A percentile compares a stretch with the other conserved stretches of the same genome.
phyloP scores from a whole-genome alignment of 2,797 vertebrate species.

The Sebastes dallii region DNA sequence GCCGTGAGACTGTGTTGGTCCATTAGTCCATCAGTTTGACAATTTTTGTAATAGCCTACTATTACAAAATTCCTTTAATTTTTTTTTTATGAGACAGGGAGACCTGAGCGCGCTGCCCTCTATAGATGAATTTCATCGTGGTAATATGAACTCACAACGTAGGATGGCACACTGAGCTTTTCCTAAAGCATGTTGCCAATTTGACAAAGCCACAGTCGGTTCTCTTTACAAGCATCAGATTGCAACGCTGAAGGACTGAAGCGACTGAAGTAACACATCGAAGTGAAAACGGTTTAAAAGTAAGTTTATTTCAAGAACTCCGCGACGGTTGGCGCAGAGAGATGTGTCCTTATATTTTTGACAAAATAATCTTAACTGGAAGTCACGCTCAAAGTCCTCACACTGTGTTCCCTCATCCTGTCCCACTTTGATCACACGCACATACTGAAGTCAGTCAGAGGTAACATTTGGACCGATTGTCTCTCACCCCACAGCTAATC shows the following conservation, averaged over 20 bases:
- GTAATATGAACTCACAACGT: not conserved
- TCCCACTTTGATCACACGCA: not conserved
- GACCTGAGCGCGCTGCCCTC: not conserved
- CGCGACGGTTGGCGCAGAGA: not conserved
- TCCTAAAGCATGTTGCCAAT: not conserved
- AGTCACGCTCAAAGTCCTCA: not conserved
- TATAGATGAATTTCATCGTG: not conserved
- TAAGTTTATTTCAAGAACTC: not conserved
- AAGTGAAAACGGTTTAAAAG: not conserved
- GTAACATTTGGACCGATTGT: conserved; percentile 1
- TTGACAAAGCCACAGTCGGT: not conserved
- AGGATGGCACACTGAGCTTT: not conserved
- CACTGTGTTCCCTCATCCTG: not conserved
- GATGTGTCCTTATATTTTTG: not conserved
- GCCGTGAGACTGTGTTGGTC: too few species aligned
- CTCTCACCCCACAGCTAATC: conserved; percentile 22
- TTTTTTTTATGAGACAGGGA: not conserved
- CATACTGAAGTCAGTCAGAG: not conserved
- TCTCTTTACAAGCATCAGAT: not conserved
- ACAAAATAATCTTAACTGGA: not conserved
- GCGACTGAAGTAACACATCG: too few species aligned
- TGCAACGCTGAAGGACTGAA: too few species aligned
- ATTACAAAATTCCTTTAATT: not conserved
- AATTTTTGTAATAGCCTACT: not conserved
- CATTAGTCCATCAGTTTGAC: not conserved